Conservation (phyloP, 2,888 invertebrate genomes). For the Nemapogon koenigi region DNA sequence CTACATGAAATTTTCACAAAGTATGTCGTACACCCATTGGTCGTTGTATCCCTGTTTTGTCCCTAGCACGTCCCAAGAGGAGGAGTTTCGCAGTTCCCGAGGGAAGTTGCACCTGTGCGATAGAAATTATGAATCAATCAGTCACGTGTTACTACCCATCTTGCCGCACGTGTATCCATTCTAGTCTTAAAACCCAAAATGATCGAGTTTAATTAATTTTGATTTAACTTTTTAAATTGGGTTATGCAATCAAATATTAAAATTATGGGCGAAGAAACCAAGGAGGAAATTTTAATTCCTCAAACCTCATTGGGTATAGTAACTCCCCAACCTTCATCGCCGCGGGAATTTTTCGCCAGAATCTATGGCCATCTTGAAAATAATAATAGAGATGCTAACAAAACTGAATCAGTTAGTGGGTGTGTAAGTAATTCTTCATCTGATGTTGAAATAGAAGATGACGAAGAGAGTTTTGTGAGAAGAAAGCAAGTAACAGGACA, state of each 20-base stretch:
- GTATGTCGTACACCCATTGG: not conserved
- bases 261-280: slow-evolving; percentile 28
- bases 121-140: not conserved
- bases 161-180: not conserved
- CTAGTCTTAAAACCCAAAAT: not conserved
- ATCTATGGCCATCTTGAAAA: slow-evolving; percentile 80
- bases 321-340: slow-evolving; percentile 71
- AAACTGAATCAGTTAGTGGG: too few relatives aligned
- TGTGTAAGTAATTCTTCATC: slow-evolving; percentile 50
- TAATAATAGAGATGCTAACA: too few relatives aligned
- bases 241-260: slow-evolving; percentile 12
- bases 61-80: slow-evolving; percentile 1
- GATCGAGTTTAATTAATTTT: too few relatives aligned
- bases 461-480: slow-evolving; percentile 22
- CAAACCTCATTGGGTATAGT: slow-evolving; percentile 25
- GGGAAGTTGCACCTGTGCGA: slow-evolving; percentile 4
- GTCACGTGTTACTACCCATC: slow-evolving; percentile 5
- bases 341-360: slow-evolving; percentile 80
- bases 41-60: not conserved
- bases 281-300: slow-evolving; percentile 18
- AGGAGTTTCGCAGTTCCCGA: slow-evolving; percentile 1
- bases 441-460: slow-evolving; percentile 46
- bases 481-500: too few relatives aligned
- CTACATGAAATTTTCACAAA: not conserved
- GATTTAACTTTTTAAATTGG: too few relatives aligned